Base-by-base conservation (phyloP, 2,797 vertebrate genomes). In the Rhabdophis nuchalis region DNA sequence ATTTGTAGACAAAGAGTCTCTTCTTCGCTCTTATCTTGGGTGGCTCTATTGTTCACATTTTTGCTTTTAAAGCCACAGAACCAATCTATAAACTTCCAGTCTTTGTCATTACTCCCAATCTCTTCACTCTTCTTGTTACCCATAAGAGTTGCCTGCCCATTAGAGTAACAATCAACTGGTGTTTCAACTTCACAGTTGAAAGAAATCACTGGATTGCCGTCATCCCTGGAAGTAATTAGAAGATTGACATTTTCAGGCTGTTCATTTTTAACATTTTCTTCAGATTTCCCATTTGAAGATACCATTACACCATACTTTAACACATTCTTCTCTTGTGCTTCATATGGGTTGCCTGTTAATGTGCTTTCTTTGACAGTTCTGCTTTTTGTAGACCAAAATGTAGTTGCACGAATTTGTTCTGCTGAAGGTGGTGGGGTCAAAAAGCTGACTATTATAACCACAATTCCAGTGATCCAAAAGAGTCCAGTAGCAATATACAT, bases 401-500 rank as follows among this genome's bases (percentile, higher is more conserved):
- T 99, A 87, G 99, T 99, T 10, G 98, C 98, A 64, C 97, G 95
- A 36, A 99, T 95, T 95, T 98, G 98, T 57, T 99, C 98, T 89
- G 98, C 97, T 0, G 97, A 97, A 85, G 98, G 99, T 1, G 99
- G 98, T 41, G 98, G 86, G 0, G 99, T 99, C 91, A 98, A 98
- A 23, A 99, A 98, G 96, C 99, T 99, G 90, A 99, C 98, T 61
- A 98, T 96, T 4, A 99, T 97, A 2, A 98, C 98, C 92, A 99
- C 98, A 9, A 98, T 95, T 25, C 98, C 98, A 8, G 99, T 98
- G 97, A 99, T 97, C 99, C 99, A 99, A 95, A 99, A 99, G 82
- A 99, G 96, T 0, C 95, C 97, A 0, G 98, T 98, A 1, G 99
- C 99, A 94, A 99, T 97, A 72, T 99, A 99, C 99, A 99, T 99